Percentiles rank a stretch among this genome's conserved stretches.
Evolutionary conservation across 2,888 invertebrate genomes (phyloP).

Genomic region (Julus scandinavius): DNA sequence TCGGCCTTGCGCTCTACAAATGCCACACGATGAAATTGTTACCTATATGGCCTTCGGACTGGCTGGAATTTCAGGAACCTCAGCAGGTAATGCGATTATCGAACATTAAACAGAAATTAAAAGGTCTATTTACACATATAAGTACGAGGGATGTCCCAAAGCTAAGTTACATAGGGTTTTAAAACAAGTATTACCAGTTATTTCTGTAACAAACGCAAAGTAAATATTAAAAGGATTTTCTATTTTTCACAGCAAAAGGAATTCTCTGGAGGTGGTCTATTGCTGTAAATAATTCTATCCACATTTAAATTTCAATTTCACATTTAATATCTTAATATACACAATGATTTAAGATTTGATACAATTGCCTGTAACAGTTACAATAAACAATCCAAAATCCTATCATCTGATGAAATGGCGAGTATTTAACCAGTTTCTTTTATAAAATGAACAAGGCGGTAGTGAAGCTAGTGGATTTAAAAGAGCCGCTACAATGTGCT

Average conservation of each 20-base stretch:
- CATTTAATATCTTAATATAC: constrained; percentile 45
- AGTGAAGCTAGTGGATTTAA: background rate
- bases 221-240: background rate
- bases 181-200: too few relatives aligned
- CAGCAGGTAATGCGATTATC: constrained; percentile 68
- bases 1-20: constrained; percentile 92
- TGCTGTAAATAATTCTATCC: constrained; percentile 65
- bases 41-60: constrained; percentile 97
- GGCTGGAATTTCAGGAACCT: constrained; percentile 96
- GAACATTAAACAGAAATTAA: background rate
- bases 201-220: background rate
- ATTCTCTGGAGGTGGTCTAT: constrained; percentile 84
- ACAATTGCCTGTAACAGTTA: background rate
- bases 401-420: background rate
- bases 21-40: constrained; percentile 97
- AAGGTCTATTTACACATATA: too few relatives aligned
- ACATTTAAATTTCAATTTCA: constrained; percentile 5
- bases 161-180: too few relatives aligned
- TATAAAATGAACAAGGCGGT: background rate
- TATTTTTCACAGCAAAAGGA: constrained; percentile 73
- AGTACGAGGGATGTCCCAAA: too few relatives aligned
- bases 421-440: constrained; percentile 10
- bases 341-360: constrained; percentile 17
- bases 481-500: background rate
- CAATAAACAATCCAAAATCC: constrained; percentile 31